Evolutionary conservation across 2,797 vertebrate species (phyloP), one percentile per base, ranked within the genome.

Genomic region (Tapirus indicus): DNA sequence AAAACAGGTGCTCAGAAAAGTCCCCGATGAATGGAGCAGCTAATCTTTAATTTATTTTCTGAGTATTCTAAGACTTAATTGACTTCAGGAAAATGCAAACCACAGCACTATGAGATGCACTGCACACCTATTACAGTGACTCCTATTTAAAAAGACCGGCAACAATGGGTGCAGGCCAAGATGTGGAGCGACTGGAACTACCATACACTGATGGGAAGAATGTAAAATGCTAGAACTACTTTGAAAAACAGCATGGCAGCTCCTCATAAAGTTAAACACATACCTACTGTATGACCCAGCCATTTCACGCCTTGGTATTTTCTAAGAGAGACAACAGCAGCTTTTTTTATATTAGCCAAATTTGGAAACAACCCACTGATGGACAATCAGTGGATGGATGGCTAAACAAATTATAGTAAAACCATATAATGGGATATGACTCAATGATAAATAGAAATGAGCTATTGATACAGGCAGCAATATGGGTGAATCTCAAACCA

Each of bases 41-140:
- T 29, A 80, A 71, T 2, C 2, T 83, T 44, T 44, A 14, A 8
- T 77, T 54, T 84, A n/a, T 75, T 71, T 86, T 78, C 84, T 79
- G 54, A 75, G 47, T 72, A 68, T 79, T 96, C 93, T 92, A 92
- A 66, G 87, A 92, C 56, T 96, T 85, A 94, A 0, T 29, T 91
- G 56, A 84, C 16, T 41, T 78, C 74, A 68, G 44, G 60, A 25
- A 86, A 80, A 44, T 82, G 32, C 68, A 82, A 29, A 62, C 10
- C 68, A 6, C 49, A 85, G 56, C 14, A 35, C 32, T 17, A 5
- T 38, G 35, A 72, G 14, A 29, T 77, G 13, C 6, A 41, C 32
- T 20, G 23, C 11, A 62, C 9, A 71, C 4, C 54, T 47, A 18
- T 29, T 35, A 82, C 20, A 83, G 79, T 64, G 21, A 38, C 12